These are phyloP conservation scores for Pseudochirops cupreus DNA, from an alignment of 2,797 vertebrate species.

Conservation along the genomic window DNA sequence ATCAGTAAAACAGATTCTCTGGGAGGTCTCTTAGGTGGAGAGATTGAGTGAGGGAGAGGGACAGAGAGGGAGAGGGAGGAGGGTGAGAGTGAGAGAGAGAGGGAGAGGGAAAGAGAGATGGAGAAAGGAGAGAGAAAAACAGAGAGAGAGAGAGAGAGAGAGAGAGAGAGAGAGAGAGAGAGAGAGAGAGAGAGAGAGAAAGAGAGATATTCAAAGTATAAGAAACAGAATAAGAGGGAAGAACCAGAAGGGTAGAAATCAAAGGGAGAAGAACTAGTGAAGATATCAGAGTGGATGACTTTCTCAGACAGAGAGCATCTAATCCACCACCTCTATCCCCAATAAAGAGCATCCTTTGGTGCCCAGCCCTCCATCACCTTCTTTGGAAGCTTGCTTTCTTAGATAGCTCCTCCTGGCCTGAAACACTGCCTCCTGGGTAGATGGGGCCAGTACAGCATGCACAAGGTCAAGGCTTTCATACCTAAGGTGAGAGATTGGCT, in stretches of 20 bases:
- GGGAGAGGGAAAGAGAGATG: too few species aligned
- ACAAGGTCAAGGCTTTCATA: slow-evolving; percentile 68
- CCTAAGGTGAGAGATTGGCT: slow-evolving; percentile 22
- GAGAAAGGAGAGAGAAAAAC: too few species aligned
- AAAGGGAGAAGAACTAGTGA: neutral
- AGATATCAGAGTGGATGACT: neutral
- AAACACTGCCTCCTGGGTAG: slow-evolving; percentile 39
- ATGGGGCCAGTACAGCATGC: slow-evolving; percentile 18
- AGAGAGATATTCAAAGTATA: neutral
- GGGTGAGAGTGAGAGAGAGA: too few species aligned
- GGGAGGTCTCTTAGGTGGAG: neutral
- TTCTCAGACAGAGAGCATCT: neutral
- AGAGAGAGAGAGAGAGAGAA: neutral
- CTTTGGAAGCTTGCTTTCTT: slow-evolving; percentile 55
- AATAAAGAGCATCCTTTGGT: neutral
- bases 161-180: neutral
- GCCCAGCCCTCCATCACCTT: slow-evolving; percentile 53
- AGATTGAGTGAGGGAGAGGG: too few species aligned
- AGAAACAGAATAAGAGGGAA: neutral
- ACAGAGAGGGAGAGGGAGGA: too few species aligned
- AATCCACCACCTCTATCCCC: neutral
- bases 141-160: too few species aligned
- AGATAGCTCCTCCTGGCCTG: slow-evolving; percentile 61
- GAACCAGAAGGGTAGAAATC: neutral
- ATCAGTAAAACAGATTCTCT: neutral